Percentiles rank a stretch among this genome's conserved stretches.
phyloP scores from a whole-genome alignment of 2,797 vertebrate genomes.

The Lutjanus campechanus region DNA sequence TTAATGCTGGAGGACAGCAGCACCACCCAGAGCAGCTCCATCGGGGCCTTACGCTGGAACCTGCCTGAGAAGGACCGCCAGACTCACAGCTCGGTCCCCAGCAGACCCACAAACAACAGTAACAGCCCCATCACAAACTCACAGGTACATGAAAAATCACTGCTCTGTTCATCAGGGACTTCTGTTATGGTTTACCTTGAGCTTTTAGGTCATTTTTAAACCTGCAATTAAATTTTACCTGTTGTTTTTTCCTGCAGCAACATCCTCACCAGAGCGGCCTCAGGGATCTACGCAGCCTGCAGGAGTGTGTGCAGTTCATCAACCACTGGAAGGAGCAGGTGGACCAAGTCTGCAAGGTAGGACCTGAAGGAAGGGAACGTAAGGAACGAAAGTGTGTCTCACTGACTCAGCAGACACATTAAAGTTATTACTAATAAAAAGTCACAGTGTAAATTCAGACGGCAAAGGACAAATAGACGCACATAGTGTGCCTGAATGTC shows the following conservation, averaged over 20 bases:
- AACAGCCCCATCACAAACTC: constrained; percentile 32
- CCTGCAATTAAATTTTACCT: neutral
- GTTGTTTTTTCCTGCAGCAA: constrained; percentile 47
- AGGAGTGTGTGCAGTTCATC: constrained; percentile 86
- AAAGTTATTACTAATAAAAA: neutral
- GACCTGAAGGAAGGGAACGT: neutral
- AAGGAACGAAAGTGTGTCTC: no score
- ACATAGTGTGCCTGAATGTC: no score
- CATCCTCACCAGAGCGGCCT: constrained; percentile 73
- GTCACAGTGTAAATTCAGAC: no score
- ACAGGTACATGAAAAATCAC: constrained; percentile 63
- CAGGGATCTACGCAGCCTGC: constrained; percentile 82
- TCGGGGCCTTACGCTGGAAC: constrained; percentile 81
- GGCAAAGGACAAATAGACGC: no score
- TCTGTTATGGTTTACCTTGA: neutral
- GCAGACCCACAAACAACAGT: constrained; percentile 23
- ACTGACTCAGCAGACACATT: neutral
- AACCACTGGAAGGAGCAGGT: constrained; percentile 86
- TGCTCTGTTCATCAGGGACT: neutral
- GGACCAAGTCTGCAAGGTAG: constrained; percentile 85
- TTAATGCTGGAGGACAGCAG: constrained; percentile 35
- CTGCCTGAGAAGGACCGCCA: constrained; percentile 72
- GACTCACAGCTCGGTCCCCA: constrained; percentile 82
- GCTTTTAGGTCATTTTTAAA: neutral
- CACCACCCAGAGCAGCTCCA: constrained; percentile 80